These are phyloP conservation scores for Tupaia tana DNA, from an alignment of 2,113 vertebrate species.

Conservation along the genomic window DNA sequence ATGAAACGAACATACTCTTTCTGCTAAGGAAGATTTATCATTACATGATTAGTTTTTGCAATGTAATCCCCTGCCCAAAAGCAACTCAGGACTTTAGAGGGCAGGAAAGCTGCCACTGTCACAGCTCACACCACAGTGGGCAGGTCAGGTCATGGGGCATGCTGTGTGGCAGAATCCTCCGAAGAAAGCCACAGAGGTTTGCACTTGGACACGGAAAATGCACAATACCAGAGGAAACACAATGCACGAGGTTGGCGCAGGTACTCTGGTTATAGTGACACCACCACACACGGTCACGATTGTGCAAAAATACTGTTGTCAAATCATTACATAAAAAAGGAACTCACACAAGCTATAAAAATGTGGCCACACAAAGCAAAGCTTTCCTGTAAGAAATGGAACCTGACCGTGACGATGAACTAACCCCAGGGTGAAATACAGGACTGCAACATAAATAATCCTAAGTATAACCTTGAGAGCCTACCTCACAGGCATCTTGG, in stretches of 20 bases:
- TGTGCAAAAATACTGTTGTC: constrained; percentile 80
- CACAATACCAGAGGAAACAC: constrained; percentile 69
- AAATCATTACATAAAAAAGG: constrained; percentile 65
- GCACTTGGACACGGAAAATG: constrained; percentile 72
- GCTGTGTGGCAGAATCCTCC: constrained; percentile 80
- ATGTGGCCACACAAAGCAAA: constrained; percentile 62
- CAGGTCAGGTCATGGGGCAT: constrained; percentile 82
- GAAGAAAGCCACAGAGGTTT: constrained; percentile 61
- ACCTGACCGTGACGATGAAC: constrained; percentile 29
- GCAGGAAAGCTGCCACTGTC: constrained; percentile 22
- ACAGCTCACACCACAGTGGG: constrained; percentile 73
- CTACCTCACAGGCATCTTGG: neutral
- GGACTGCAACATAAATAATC: constrained; percentile 14
- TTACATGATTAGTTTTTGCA: constrained; percentile 58
- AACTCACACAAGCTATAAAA: constrained; percentile 54
- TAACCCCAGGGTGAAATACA: constrained; percentile 28
- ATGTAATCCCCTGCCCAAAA: constrained; percentile 34
- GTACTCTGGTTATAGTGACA: constrained; percentile 63
- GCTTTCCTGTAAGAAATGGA: constrained; percentile 48
- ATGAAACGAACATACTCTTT: constrained; percentile 82
- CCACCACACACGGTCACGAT: constrained; percentile 40
- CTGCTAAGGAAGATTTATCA: constrained; percentile 77
- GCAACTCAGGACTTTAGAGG: neutral
- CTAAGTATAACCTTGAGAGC: neutral
- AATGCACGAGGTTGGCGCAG: constrained; percentile 51